Conservation (phyloP, 37 sponge, comb jelly and placozoan genomes). For the Ianthella basta region DNA sequence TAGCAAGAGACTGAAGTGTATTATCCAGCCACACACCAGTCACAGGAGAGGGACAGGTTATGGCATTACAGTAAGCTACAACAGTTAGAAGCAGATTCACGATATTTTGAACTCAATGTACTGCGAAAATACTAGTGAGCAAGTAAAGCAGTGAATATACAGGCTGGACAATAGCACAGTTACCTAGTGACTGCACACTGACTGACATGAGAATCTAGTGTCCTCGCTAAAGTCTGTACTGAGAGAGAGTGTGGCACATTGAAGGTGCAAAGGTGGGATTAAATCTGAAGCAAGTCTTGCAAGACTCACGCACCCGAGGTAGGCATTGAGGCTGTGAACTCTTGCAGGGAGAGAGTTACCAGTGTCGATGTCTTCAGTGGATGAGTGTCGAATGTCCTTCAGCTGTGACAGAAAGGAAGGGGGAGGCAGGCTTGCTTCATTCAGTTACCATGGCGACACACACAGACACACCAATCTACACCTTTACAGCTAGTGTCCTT, state of each 20-base stretch:
- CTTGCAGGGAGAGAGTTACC: constrained; percentile 39
- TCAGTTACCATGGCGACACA: not conserved
- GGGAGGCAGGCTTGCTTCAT: not conserved
- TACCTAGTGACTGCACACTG: too few species aligned
- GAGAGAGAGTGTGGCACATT: too few species aligned
- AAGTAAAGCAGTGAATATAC: not conserved
- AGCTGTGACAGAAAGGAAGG: not conserved
- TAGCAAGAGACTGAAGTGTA: not conserved
- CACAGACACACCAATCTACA: too few species aligned
- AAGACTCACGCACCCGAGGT: constrained; percentile 68
- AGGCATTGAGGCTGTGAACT: constrained; percentile 90
- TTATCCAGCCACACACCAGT: too few species aligned
- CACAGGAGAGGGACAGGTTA: too few species aligned
- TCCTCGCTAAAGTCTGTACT: not conserved
- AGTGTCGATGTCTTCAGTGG: constrained; percentile 30
- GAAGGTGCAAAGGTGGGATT: not conserved
- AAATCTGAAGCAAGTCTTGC: not conserved
- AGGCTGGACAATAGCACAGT: too few species aligned
- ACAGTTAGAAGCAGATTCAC: too few species aligned
- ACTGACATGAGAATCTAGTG: too few species aligned
- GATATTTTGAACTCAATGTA: not conserved
- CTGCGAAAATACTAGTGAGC: not conserved
- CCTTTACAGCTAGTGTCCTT: too few species aligned
- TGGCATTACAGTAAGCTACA: too few species aligned
- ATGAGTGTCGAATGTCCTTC: not conserved